phyloP scores from a whole-genome alignment of 1,140 invertebrate species.

The Dreissena rostriformis region DNA sequence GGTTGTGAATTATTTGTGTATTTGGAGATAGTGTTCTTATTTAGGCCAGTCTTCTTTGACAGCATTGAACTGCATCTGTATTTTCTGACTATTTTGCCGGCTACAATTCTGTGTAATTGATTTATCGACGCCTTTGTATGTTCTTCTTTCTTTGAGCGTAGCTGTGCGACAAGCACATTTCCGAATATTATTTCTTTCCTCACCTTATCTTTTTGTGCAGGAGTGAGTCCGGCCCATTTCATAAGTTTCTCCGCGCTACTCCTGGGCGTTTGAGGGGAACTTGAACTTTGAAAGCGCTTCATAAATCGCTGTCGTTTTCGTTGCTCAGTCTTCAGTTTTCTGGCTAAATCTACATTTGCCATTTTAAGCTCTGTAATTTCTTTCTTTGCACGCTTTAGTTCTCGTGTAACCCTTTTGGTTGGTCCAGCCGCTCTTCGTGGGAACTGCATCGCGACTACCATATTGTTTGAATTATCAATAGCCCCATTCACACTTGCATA shows the following conservation, averaged over 20 bases:
- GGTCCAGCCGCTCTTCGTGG: not conserved
- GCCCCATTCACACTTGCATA: slow-evolving; percentile 4
- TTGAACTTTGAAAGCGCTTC: slow-evolving; percentile 5
- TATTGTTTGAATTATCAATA: not conserved
- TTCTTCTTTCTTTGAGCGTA: no score
- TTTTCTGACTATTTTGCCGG: no score
- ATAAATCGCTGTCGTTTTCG: slow-evolving; percentile 5
- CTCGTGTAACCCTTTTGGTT: not conserved
- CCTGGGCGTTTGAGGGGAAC: slow-evolving; percentile 6
- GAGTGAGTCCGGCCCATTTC: no score
- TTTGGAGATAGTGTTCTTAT: no score
- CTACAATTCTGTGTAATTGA: no score
- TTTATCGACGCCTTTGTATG: no score
- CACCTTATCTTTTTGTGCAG: no score
- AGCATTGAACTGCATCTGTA: no score
- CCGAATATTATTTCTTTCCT: no score
- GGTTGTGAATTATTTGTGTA: no score
- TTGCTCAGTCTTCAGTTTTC: slow-evolving; percentile 20
- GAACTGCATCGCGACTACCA: slow-evolving; percentile 19
- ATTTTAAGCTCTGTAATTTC: not conserved
- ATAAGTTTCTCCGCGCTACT: not conserved
- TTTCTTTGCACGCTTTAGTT: not conserved
- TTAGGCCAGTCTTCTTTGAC: no score
- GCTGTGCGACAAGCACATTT: no score
- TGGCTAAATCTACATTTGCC: slow-evolving; percentile 1